Evolutionary conservation across 2,888 invertebrate genomes (phyloP).

Genomic region (Dorcus hopei): DNA sequence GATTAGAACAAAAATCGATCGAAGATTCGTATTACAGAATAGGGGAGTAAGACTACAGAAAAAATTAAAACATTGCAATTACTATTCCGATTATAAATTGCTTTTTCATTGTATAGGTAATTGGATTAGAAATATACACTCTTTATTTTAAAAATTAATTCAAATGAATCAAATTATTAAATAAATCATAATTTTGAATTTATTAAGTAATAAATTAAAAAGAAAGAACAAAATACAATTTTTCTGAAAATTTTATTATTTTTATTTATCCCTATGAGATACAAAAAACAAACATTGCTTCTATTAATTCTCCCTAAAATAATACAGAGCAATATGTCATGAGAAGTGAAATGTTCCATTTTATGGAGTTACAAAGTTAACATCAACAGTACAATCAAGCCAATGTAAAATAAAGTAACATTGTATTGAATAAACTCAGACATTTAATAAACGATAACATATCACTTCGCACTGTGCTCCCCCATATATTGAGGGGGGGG

Average conservation of each 20-base stretch:
- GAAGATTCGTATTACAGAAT: too few relatives aligned
- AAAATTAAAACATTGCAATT: too few relatives aligned
- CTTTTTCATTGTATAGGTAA: too few relatives aligned
- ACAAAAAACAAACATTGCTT: slow-evolving; percentile 63
- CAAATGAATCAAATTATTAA: too few relatives aligned
- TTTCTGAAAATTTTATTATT: slow-evolving; percentile 54
- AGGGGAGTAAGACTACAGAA: too few relatives aligned
- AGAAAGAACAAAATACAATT: slow-evolving; percentile 20
- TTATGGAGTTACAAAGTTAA: slow-evolving; percentile 24
- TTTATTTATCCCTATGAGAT: slow-evolving; percentile 59
- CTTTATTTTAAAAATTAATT: too few relatives aligned
- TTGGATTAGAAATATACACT: too few relatives aligned
- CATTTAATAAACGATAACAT: slow-evolving; percentile 29
- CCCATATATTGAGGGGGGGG: background rate
- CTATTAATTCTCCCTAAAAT: slow-evolving; percentile 52
- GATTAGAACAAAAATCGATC: too few relatives aligned
- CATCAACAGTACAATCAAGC: slow-evolving; percentile 17
- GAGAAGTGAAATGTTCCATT: slow-evolving; percentile 44
- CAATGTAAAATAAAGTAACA: slow-evolving; percentile 25
- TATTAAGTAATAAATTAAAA: too few relatives aligned
- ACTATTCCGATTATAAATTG: too few relatives aligned
- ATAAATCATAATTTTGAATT: too few relatives aligned
- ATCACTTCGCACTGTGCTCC: slow-evolving; percentile 34
- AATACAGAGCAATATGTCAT: slow-evolving; percentile 54
- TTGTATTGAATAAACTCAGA: slow-evolving; percentile 21